phyloP scores from a whole-genome alignment of 2,113 vertebrate genomes.

The Gymnogyps californianus region DNA sequence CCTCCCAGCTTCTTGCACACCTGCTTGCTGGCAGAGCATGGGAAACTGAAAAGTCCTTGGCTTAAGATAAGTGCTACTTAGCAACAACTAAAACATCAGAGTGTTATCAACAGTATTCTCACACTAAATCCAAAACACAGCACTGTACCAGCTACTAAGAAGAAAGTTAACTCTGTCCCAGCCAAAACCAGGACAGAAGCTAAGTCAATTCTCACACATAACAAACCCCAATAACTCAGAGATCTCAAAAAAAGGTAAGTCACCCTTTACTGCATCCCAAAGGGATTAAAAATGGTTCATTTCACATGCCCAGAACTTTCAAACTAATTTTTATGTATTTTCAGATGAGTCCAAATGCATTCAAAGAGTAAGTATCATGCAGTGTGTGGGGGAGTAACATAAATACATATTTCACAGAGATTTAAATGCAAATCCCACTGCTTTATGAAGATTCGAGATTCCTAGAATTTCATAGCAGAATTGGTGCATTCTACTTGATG shows the following conservation, averaged over 20 bases:
- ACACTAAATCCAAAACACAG: no score
- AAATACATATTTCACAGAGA: neutral
- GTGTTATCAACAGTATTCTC: no score
- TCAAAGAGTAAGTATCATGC: neutral
- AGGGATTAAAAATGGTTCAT: neutral
- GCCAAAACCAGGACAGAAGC: no score
- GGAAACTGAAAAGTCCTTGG: no score
- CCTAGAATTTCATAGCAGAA: neutral
- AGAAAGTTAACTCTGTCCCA: no score
- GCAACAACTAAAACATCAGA: no score
- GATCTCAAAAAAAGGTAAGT: neutral
- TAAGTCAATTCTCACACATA: neutral
- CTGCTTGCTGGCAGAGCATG: no score
- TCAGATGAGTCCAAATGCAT: neutral
- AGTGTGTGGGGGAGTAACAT: neutral
- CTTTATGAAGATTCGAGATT: neutral
- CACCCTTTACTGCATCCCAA: neutral
- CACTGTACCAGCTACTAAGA: no score
- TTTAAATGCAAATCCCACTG: neutral
- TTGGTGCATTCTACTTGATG: neutral
- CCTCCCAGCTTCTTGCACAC: no score
- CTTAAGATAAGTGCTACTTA: no score
- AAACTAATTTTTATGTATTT: neutral
- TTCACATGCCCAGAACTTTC: neutral
- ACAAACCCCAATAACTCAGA: neutral